Evolutionary conservation across 2,888 invertebrate genomes (phyloP).

Genomic region (Epinotia bilunana): DNA sequence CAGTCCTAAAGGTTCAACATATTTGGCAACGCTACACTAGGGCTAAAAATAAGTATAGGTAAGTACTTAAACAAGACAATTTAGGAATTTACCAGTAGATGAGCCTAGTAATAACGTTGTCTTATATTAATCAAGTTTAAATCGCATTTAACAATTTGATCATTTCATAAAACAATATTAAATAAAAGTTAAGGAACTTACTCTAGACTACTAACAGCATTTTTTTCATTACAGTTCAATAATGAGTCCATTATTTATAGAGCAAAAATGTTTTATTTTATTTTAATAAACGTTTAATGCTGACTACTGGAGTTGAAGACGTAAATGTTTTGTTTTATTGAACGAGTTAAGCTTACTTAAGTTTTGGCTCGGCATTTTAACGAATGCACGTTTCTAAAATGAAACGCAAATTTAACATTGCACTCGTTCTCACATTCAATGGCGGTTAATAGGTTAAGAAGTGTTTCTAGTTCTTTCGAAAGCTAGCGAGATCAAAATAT

Average conservation of each 20-base stretch:
- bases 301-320: neutral
- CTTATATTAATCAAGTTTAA: too few species aligned
- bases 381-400: too few species aligned
- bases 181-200: too few species aligned
- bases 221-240: neutral
- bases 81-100: neutral
- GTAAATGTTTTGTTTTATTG: too few species aligned
- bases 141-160: too few species aligned
- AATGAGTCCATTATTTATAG: too few species aligned
- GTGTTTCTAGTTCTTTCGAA: neutral
- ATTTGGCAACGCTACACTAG: constrained; percentile 31
- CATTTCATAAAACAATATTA: too few species aligned
- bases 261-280: neutral
- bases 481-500: constrained; percentile 20
- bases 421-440: neutral
- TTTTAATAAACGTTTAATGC: too few species aligned
- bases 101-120: neutral
- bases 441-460: neutral
- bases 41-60: constrained; percentile 2
- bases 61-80: neutral
- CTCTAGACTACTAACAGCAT: too few species aligned
- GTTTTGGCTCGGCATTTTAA: too few species aligned
- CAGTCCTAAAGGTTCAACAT: constrained; percentile 32
- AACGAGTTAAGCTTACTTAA: too few species aligned
- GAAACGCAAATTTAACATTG: neutral